Base-by-base conservation (phyloP, 2,888 invertebrate genomes). In the Agrotis segetum region DNA sequence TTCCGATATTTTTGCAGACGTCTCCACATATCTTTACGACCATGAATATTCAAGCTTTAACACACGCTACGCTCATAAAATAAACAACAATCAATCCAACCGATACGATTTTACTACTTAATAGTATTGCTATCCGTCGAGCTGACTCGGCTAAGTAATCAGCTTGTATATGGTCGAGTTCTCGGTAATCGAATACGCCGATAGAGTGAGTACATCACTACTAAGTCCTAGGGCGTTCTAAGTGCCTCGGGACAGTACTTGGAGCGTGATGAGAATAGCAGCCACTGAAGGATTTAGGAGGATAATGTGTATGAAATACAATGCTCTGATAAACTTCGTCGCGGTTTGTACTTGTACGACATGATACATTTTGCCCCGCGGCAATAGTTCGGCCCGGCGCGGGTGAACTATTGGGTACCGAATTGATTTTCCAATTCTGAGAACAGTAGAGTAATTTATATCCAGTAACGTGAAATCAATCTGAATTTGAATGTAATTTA, bases 141-240 rank as follows among this genome's bases (percentile, higher is more conserved):
- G 40, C 68, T 68, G 71, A 79, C 73, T 75, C 74, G 46, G 49
- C 76, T 84, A 75, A 84, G 79, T 85, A 81, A 85, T 85, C 84
- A 79, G 76, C 74, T 82, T 81, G 77, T 69, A 61, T 79, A 82
- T 67, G 85, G 73, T 67, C 62, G 66, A 56, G 64, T 77, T 76
- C 76, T 74, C 72, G 64, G 61, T 85, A 85, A 85, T 85, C 81
- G 77, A 85, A 84, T 85, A 71, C 49, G 69, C 49, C 61, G 71
- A 75, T 77, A 71, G 72, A 79, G 66, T 77, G 74, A 65, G 77
- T 79, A 81, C 84, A 82, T 78, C 85, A 80, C 84, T 85, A 82
- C 56, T 74, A 63, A 80, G 71, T 80, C 78, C 85, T 85, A 80
- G 76, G 81, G 84, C 80, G 75, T 60, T 44, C 81, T 83, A 79